phyloP scores from a whole-genome alignment of 1,140 invertebrate genomes.

The Prorops nasuta region DNA sequence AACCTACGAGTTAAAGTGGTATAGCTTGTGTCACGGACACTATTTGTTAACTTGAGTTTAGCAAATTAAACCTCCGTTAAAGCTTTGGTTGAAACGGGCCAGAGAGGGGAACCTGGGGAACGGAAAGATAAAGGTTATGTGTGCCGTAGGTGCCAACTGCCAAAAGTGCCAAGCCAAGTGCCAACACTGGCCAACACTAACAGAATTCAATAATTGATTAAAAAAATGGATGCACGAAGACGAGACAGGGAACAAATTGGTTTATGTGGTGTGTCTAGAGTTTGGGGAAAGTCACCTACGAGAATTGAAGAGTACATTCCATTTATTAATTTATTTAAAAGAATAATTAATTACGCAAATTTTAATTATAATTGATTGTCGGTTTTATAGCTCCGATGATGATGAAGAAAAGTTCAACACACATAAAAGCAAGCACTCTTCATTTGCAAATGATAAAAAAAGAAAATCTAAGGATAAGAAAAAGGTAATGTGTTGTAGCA shows the following conservation, averaged over 20 bases:
- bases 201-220: not conserved
- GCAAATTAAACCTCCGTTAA: no score
- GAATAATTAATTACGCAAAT: no score
- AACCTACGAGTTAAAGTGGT: no score
- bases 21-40: no score
- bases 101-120: no score
- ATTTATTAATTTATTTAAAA: constrained; percentile 5
- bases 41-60: no score
- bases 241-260: constrained; percentile 73
- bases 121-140: no score
- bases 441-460: constrained; percentile 61
- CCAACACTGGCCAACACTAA: no score
- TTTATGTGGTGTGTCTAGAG: constrained; percentile 62
- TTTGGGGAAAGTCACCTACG: constrained; percentile 74
- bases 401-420: constrained; percentile 52
- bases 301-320: constrained; percentile 60
- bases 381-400: constrained; percentile 47
- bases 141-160: no score
- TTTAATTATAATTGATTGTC: constrained; percentile 11
- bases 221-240: constrained; percentile 61
- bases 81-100: no score
- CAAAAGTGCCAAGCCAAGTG: no score
- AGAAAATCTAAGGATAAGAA: constrained; percentile 63
- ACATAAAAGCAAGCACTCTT: constrained; percentile 53
- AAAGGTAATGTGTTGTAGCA: constrained; percentile 54